phyloP scores from a whole-genome alignment of 2,797 vertebrate species.

The Synaphobranchus kaupii region DNA sequence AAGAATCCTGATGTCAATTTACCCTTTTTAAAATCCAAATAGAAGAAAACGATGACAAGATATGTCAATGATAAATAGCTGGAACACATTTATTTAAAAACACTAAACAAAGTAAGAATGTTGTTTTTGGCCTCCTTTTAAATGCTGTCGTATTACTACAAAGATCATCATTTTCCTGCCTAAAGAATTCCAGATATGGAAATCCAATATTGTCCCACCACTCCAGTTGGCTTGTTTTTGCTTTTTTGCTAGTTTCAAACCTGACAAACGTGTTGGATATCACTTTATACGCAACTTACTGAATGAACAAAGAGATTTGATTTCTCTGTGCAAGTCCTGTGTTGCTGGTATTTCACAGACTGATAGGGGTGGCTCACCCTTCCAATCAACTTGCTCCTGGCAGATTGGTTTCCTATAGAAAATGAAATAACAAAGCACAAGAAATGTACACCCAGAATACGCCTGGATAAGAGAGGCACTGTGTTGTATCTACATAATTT shows the following conservation, averaged over 20 bases:
- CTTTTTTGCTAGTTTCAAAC: constrained; percentile 6
- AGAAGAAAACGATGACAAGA: neutral
- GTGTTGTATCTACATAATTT: neutral
- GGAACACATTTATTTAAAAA: neutral
- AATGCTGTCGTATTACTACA: neutral
- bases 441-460: constrained; percentile 24
- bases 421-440: constrained; percentile 16
- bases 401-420: constrained; percentile 71
- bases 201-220: neutral
- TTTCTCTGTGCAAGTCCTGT: constrained; percentile 79
- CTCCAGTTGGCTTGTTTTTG: neutral
- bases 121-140: neutral
- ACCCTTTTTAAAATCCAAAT: neutral
- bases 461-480: constrained; percentile 1
- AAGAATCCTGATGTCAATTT: neutral
- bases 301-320: constrained; percentile 62
- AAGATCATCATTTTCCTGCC: neutral
- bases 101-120: neutral
- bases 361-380: constrained; percentile 73
- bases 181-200: neutral
- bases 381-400: constrained; percentile 71
- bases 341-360: constrained; percentile 80
- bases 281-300: constrained; percentile 69
- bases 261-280: constrained; percentile 7
- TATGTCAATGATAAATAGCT: neutral